Base-by-base conservation (phyloP, 2,888 invertebrate genomes). In the Lomographa bimaculata region DNA sequence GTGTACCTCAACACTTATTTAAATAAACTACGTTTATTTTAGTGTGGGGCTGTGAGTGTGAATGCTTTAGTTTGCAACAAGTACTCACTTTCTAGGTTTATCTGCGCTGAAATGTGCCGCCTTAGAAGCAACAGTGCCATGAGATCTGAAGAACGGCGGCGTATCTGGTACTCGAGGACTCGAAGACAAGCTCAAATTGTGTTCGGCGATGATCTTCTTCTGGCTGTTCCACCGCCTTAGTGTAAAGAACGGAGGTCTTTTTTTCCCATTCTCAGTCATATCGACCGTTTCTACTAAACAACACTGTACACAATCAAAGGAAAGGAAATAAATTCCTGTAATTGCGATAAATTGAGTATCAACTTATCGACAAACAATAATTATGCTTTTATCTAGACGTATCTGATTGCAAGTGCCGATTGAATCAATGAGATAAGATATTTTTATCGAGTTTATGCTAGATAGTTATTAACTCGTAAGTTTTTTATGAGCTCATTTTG, bases 241-340 rank as follows among this genome's bases (percentile, higher is more conserved):
- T 17, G 59, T 77, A 46, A 86, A 80, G 45, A 85, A 75, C 3
- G 73, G 61, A 1, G 72, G 71, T 26, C 71, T 83, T 42, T 79
- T 85, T 47, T 82, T 86, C 26, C 71, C 50, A 51, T 83, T 86
- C 14, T 87, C 86, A 18, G 80, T 63, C 86, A 86, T 87, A 45
- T 57, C 59, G 46, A 52, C 56, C n/a, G n/a, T n/a, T n/a, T n/a
- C n/a, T n/a, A n/a, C n/a, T 51, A 50, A 23, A 50, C 55, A 54
- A 37, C 24, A 17, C 26, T 9, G 21, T 36, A 29, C 24, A 53
- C 52, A 46, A 47, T 39, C 43, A 57, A 48, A 18, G 18, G 62
- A 21, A 56, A 34, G 29, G 40, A 33, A 35, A 36, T 48, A n/a
- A n/a, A n/a, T 46, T 37, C 5, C 36, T 28, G 52, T 56, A 42